Evolutionary conservation across 2,113 vertebrate species (phyloP).

Genomic region (Vicugna pacos): DNA sequence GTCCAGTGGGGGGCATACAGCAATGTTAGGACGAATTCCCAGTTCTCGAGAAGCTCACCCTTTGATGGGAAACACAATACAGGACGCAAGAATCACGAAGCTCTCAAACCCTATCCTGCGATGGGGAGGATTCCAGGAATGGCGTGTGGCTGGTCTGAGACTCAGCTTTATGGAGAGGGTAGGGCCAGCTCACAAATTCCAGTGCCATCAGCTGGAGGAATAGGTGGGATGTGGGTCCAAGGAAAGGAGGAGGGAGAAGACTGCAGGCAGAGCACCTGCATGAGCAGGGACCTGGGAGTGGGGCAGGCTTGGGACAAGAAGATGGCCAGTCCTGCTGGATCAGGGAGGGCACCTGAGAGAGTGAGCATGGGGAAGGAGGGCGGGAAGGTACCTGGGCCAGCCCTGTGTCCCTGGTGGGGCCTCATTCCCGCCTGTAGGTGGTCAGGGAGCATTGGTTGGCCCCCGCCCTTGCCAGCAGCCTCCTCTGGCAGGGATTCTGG

Average conservation of each 20-base stretch:
- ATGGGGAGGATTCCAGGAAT: accelerated
- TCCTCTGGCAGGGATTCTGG: background rate
- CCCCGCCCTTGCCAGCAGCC: background rate
- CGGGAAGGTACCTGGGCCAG: accelerated
- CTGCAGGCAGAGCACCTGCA: background rate
- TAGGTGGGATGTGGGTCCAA: background rate
- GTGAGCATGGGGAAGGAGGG: background rate
- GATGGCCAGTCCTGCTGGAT: background rate
- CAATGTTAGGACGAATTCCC: background rate
- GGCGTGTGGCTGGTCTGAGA: no score
- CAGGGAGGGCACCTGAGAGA: accelerated
- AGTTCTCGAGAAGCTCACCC: background rate
- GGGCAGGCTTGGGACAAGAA: background rate
- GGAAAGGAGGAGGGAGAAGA: background rate
- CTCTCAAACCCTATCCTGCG: background rate
- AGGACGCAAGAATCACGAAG: accelerated
- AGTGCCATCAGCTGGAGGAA: background rate
- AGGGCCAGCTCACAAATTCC: background rate
- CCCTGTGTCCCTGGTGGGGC: background rate
- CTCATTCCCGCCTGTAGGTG: background rate
- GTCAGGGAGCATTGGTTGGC: background rate
- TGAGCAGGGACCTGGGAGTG: background rate
- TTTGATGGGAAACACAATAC: background rate
- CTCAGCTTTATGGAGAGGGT: background rate
- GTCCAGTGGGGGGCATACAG: background rate